Base-by-base conservation (phyloP, 2,113 vertebrate genomes). In the Thamnaconus septentrionalis region DNA sequence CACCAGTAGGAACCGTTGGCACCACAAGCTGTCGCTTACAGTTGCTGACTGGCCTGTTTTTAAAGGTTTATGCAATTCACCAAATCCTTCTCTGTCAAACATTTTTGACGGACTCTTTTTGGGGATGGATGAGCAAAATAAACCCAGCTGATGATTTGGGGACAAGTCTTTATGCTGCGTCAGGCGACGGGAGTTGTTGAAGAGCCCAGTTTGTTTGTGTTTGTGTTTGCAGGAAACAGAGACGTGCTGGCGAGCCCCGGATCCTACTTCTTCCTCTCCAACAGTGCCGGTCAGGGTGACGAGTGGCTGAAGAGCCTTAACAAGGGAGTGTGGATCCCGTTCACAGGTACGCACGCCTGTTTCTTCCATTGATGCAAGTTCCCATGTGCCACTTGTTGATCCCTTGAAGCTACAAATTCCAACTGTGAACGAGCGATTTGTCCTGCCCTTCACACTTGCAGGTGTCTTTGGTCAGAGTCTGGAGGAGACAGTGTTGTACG, bases 261-360 rank as follows among this genome's bases (percentile, higher is more conserved):
- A 6, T 92, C 91, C 7, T 93, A 92, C 59, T 91, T 92, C 88
- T 93, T 93, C 83, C 73, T 92, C 56, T 92, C 90, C 10, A 93
- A 91, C 88, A 92, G 90, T 18, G 87, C 90, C 7, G 89, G 91
- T 75, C 90, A 92, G 68, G 91, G 89, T 0, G 92, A 93, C 18
- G 90, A 92, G 78, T 92, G 91, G 91, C 73, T 93, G 69, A 90
- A 92, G 80, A 92, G 87, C 56, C 87, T 93, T 51, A 91, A 90
- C 76, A 93, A 91, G 57, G 90, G 89, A 18, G 86, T 90, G n/a
- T 92, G 92, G 91, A 91, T 92, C 71, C 92, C 91, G 56, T 93
- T 93, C 58, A 92, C 91, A 76, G 92, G 91, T 92, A 81, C 4
- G 11, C 43, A 45, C 7, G 18, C 42, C 58, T 12, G 18, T 31